A percentile compares a stretch with the other conserved stretches of the same genome.
These are phyloP conservation scores for Rhynchomys soricoides DNA, from an alignment of 2,113 vertebrate genomes.

Conservation along the genomic window DNA sequence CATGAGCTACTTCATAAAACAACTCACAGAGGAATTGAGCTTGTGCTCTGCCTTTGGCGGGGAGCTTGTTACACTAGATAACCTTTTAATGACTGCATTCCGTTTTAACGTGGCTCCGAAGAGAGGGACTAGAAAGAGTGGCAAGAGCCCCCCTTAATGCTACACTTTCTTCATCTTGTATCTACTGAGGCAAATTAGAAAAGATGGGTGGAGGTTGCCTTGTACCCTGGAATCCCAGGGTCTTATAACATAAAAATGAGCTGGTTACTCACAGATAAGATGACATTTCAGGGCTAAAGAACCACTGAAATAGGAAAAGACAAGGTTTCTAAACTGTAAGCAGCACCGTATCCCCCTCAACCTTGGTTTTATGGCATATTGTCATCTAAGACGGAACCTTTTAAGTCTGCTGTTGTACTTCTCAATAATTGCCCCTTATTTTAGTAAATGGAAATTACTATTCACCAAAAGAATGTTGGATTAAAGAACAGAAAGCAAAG, in stretches of 20 bases:
- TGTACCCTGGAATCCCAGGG: slow-evolving; percentile 67
- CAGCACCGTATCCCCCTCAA: neutral
- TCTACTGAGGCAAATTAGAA: slow-evolving; percentile 77
- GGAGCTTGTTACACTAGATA: slow-evolving; percentile 82
- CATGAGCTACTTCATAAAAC: slow-evolving; percentile 85
- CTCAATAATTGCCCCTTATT: neutral
- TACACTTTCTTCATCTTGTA: slow-evolving; percentile 72
- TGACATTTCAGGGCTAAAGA: slow-evolving; percentile 27
- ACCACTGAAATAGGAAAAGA: slow-evolving; percentile 27
- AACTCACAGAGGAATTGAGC: slow-evolving; percentile 80
- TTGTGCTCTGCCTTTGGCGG: slow-evolving; percentile 80
- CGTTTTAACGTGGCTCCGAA: slow-evolving; percentile 79
- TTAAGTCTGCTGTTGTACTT: neutral
- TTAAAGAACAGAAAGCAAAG: slow-evolving; percentile 45
- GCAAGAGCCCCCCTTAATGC: slow-evolving; percentile 73
- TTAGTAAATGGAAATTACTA: slow-evolving; percentile 56
- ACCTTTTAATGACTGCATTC: slow-evolving; percentile 84
- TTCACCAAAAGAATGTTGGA: slow-evolving; percentile 23
- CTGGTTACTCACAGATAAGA: slow-evolving; percentile 24
- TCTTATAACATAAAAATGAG: slow-evolving; percentile 64
- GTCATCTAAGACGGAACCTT: neutral
- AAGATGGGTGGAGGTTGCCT: slow-evolving; percentile 58
- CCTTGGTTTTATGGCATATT: slow-evolving; percentile 16
- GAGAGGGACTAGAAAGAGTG: slow-evolving; percentile 59
- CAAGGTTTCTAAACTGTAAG: slow-evolving; percentile 31